Conservation (phyloP, 2,888 invertebrate genomes). For the Tortricodes alternella region DNA sequence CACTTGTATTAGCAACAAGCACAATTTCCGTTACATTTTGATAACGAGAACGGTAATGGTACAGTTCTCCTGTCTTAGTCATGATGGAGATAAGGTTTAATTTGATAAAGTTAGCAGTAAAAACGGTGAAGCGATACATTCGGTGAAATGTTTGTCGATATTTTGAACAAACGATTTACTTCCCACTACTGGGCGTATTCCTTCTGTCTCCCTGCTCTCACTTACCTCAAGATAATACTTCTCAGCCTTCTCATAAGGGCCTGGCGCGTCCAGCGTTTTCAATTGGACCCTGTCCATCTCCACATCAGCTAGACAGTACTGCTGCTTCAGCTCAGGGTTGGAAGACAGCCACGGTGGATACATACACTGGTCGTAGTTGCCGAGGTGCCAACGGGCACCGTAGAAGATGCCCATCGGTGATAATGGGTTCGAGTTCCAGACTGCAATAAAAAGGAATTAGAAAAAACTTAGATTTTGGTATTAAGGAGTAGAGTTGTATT, state of each 20-base stretch:
- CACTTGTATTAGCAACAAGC: too few species aligned
- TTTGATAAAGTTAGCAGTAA: too few species aligned
- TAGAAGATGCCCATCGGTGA: conserved; percentile 46
- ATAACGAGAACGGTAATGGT: too few species aligned
- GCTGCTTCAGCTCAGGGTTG: conserved; percentile 39
- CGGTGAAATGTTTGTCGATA: background rate
- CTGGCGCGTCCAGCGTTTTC: conserved; percentile 4
- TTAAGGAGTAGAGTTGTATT: too few species aligned
- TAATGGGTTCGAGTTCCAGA: conserved; percentile 51
- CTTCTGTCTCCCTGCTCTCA: too few species aligned
- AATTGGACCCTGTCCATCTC: conserved; percentile 17
- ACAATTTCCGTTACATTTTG: too few species aligned
- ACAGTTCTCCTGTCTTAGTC: too few species aligned
- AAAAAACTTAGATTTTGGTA: too few species aligned
- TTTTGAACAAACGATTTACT: background rate
- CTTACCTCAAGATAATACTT: conserved; percentile 40
- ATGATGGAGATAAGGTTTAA: too few species aligned
- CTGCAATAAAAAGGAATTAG: conserved; percentile 37
- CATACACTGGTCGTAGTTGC: conserved; percentile 54
- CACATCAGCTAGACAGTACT: conserved; percentile 52
- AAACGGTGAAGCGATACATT: too few species aligned
- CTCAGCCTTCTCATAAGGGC: conserved; percentile 36
- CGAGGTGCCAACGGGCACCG: conserved; percentile 43
- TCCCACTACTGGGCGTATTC: background rate
- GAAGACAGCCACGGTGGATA: conserved; percentile 38